Base-by-base conservation (phyloP, 2,888 invertebrate genomes). In the Ernsta delagoae region DNA sequence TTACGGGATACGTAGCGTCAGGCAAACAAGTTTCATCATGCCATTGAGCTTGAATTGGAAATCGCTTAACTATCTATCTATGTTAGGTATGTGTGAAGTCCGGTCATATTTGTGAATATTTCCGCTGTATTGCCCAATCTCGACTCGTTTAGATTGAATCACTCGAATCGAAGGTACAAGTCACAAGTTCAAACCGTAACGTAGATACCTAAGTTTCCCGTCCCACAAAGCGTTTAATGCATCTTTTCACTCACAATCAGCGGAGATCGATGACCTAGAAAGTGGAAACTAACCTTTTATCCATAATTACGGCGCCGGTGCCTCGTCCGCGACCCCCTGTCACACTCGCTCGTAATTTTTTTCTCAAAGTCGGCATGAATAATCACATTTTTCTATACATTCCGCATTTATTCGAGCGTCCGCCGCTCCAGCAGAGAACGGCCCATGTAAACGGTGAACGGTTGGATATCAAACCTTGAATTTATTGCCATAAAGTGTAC, bases 301-400 rank as follows among this genome's bases (percentile, higher is more conserved):
- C 65, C 65, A 57, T 71, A 69, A 72, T 68, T 72, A 70, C 71
- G 65, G 66, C 59, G 65, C 72, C 72, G 64, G 68, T 59, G 50
- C 50, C 24, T 53, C 50, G 50, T 53, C 16, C 72, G 72, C 75
- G 77, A 76, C 79, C 81, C 83, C 83, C 82, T 84, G 85, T 85
- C 87, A 84, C 85, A 85, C 82, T 80, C 79, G 82, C 83, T 83
- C 83, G 87, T 90, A 89, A 86, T 89, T 89, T 90, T 79, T 91
- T 90, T 87, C 85, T 85, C 87, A 83, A 84, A 90, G 84, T 89
- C 87, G 86, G 84, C 91, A 90, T 93, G 92, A 92, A 90, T 93
- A 91, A 90, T 90, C 92, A 91, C 89, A 92, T 92, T 92, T 92
- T 90, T 90, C 88, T 90, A 89, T 89, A 89, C 90, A 88, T 87